A percentile compares a stretch with the other conserved stretches of the same genome.
Conservation (phyloP, 1,140 invertebrate genomes). For the Vanessa atalanta region DNA sequence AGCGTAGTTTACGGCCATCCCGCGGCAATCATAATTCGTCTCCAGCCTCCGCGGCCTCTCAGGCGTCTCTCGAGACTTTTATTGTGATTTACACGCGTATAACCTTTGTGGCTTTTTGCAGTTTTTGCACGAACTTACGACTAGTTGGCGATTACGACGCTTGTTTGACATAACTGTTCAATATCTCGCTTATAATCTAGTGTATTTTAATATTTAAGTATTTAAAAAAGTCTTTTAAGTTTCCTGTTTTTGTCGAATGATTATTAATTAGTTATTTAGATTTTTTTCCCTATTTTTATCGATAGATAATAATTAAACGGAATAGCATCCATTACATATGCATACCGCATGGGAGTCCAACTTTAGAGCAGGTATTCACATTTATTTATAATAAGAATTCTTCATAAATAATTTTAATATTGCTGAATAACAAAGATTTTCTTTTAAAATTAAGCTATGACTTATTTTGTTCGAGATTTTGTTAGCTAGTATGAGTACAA, state of each 20-base stretch:
- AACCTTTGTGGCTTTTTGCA: slow-evolving; percentile 56
- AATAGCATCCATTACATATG: too few species aligned
- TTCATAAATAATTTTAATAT: too few species aligned
- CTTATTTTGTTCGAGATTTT: too few species aligned
- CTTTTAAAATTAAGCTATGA: too few species aligned
- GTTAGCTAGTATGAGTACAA: too few species aligned
- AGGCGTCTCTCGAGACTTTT: slow-evolving; percentile 72
- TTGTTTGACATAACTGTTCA: slow-evolving; percentile 42
- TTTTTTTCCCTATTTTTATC: too few species aligned
- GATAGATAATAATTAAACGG: too few species aligned
- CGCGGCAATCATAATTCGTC: slow-evolving; percentile 70
- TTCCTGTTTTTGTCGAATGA: neutral
- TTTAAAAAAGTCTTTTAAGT: neutral
- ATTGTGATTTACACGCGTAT: slow-evolving; percentile 74
- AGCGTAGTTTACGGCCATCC: slow-evolving; percentile 55
- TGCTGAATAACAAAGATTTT: too few species aligned
- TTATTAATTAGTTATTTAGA: neutral
- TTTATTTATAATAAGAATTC: too few species aligned
- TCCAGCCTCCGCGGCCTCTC: slow-evolving; percentile 56
- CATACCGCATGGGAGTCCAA: too few species aligned
- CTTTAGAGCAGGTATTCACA: too few species aligned
- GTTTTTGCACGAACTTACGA: slow-evolving; percentile 49
- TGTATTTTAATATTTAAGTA: neutral
- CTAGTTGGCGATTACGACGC: slow-evolving; percentile 41
- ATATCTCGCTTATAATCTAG: slow-evolving; percentile 21